Percentiles rank a stretch among this genome's conserved stretches.
Conservation (phyloP, 2,113 vertebrate genomes). For the Atherinomorus stipes region DNA sequence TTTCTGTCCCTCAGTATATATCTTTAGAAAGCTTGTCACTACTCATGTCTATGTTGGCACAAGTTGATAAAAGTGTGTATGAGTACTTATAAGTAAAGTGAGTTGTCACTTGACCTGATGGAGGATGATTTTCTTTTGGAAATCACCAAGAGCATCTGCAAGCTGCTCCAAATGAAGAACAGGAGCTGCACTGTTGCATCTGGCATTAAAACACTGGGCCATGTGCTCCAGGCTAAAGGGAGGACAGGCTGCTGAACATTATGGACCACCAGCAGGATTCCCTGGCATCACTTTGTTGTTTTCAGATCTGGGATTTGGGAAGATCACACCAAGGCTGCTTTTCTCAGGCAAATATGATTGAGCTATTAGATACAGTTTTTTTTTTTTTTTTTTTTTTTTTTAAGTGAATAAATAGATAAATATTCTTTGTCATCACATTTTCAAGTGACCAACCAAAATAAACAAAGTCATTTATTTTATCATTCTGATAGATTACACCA, state of each 20-base stretch:
- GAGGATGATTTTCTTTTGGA: constrained; percentile 52
- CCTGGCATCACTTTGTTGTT: constrained; percentile 45
- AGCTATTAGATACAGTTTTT: constrained; percentile 5
- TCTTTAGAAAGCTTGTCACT: too few relatives aligned
- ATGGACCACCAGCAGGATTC: constrained; percentile 69
- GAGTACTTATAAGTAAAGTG: constrained; percentile 24
- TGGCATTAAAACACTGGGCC: constrained; percentile 67
- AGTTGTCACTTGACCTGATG: constrained; percentile 52
- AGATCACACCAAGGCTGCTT: constrained; percentile 39
- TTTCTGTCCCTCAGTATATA: too few relatives aligned
- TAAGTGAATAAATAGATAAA: not conserved
- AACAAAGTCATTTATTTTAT: not conserved
- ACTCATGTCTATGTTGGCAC: too few relatives aligned
- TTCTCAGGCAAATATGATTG: not conserved
- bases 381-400: too few relatives aligned
- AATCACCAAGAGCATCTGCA: constrained; percentile 28
- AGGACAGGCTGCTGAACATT: constrained; percentile 68
- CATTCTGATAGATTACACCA: too few relatives aligned
- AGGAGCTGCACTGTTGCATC: constrained; percentile 64
- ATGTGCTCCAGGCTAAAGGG: constrained; percentile 55
- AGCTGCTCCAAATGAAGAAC: constrained; percentile 44
- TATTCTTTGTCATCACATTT: not conserved
- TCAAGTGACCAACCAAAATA: not conserved
- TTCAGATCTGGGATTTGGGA: constrained; percentile 39
- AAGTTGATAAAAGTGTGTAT: constrained; percentile 5